Base-by-base conservation (phyloP, 2,888 invertebrate species). In the Penaeus monodon region DNA sequence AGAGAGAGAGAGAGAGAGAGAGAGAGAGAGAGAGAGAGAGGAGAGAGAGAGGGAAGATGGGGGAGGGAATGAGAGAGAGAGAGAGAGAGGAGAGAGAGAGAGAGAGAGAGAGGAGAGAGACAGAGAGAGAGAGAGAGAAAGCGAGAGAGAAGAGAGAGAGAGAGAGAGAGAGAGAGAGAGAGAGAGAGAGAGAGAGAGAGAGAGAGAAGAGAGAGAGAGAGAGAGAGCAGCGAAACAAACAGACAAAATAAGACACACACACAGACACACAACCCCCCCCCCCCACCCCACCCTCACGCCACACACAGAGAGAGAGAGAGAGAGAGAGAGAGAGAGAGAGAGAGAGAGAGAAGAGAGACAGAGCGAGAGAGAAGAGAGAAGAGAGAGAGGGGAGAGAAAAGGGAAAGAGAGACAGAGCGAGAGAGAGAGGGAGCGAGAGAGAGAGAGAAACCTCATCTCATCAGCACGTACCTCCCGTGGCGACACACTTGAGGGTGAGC, bases 401-500 rank as follows among this genome's bases (percentile, higher is more conserved):
- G 29, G 8, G 74, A 27, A 8, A 20, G 20, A 74, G 74, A 74
- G 74, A 70, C 27, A 70, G 70, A 70, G 70, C 12, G 70, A 70
- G 70, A 70, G 70, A 70, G 70, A 70, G 27, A 70, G 70, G 27
- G 70, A 70, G 70, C 12, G 70, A 70, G 70, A 70, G 27, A 14
- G 70, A 70, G 70, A 70, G 27, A 70, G 70, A 70, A 24, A 70
- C 10, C 57, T 3, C 57, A 57, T 57, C 57, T 20, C 57, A 14
- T 57, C 12, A 27, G 38, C 22, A 78, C 84, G 81, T 44, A 89
- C 89, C 89, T 49, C 88, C 89, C 70, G 85, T 83, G 17, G 89
- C 89, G 44, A 89, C 81, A 57, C 89, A 89, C 66, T 79, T 89
- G 0, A 89, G 85, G 17, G 84, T 85, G 24, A 89, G 85, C 6